phyloP scores from a whole-genome alignment of 2,797 vertebrate species.

The Micropoecilia bifurca region DNA sequence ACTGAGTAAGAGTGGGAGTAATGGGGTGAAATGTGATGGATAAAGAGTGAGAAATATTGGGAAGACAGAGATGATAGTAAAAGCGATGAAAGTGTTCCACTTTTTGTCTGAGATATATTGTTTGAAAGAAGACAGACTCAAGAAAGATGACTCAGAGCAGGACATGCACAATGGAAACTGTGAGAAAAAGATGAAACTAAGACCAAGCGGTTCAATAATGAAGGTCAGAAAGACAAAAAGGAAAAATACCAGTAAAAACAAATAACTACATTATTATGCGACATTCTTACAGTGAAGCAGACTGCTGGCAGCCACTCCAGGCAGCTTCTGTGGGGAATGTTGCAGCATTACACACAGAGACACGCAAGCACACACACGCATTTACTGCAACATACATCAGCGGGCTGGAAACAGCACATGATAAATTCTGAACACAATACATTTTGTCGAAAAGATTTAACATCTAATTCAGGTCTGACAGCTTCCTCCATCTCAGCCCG shows the following conservation, averaged over 20 bases:
- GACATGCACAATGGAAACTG: slow-evolving; percentile 32
- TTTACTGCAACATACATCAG: slow-evolving; percentile 86
- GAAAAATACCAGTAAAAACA: neutral
- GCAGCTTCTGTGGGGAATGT: slow-evolving; percentile 85
- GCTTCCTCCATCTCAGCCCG: slow-evolving; percentile 87
- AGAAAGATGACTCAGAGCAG: slow-evolving; percentile 52
- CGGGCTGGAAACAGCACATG: slow-evolving; percentile 89
- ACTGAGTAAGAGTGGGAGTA: slow-evolving; percentile 57
- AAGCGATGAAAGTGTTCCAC: slow-evolving; percentile 53
- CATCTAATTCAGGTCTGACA: slow-evolving; percentile 96
- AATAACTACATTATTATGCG: slow-evolving; percentile 23
- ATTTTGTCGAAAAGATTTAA: slow-evolving; percentile 97
- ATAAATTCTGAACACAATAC: slow-evolving; percentile 94
- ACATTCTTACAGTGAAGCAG: slow-evolving; percentile 36
- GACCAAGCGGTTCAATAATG: slow-evolving; percentile 20
- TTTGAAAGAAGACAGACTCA: slow-evolving; percentile 63
- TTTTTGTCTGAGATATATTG: slow-evolving; percentile 58
- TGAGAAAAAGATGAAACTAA: slow-evolving; percentile 15
- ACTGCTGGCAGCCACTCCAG: slow-evolving; percentile 77
- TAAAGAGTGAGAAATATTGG: slow-evolving; percentile 55
- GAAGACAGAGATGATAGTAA: slow-evolving; percentile 48
- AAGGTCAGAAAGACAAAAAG: slow-evolving; percentile 23
- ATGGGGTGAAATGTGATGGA: slow-evolving; percentile 74
- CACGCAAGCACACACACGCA: slow-evolving; percentile 39
- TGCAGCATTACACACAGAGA: slow-evolving; percentile 74